phyloP scores from a whole-genome alignment of 2,113 vertebrate species.

The Seriola aureovittata region DNA sequence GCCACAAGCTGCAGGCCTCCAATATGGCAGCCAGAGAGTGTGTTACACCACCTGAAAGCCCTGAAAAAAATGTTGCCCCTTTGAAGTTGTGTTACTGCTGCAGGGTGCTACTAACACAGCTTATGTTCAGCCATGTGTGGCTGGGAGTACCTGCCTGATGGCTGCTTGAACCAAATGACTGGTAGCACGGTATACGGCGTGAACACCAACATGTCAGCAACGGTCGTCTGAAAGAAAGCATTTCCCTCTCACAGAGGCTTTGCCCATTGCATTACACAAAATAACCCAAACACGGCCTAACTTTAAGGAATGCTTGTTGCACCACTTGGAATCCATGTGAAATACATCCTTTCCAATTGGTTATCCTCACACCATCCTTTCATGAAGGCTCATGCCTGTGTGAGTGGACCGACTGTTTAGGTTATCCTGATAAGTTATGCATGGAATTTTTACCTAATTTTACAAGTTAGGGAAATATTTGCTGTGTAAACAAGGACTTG shows the following conservation, averaged over 20 bases:
- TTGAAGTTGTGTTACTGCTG: slow-evolving; percentile 25
- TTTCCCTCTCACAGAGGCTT: slow-evolving; percentile 1
- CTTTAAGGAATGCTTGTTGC: slow-evolving; percentile 37
- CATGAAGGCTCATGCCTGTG: slow-evolving; percentile 15
- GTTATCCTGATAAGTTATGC: neutral
- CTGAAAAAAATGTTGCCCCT: slow-evolving; percentile 5
- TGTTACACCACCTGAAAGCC: slow-evolving; percentile 20
- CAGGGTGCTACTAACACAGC: slow-evolving; percentile 20
- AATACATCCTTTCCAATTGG: slow-evolving; percentile 28
- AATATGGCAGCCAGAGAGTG: slow-evolving; percentile 10
- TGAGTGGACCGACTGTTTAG: neutral
- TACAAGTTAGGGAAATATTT: slow-evolving; percentile 9
- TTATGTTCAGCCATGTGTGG: slow-evolving; percentile 26
- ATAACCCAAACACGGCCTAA: slow-evolving; percentile 17
- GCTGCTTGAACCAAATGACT: neutral
- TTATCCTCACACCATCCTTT: slow-evolving; percentile 25
- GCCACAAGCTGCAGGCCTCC: neutral
- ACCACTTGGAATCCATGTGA: slow-evolving; percentile 27
- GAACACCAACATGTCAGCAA: slow-evolving; percentile 19
- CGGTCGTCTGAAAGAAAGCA: slow-evolving; percentile 5
- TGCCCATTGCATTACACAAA: slow-evolving; percentile 30
- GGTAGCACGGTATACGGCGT: too few species aligned
- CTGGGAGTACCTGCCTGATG: neutral
- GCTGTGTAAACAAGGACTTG: neutral
- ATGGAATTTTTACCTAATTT: neutral